Evolutionary conservation across 2,113 vertebrate species (phyloP), one percentile per base, ranked within the genome.

Genomic region (Rhabdomys dilectus): DNA sequence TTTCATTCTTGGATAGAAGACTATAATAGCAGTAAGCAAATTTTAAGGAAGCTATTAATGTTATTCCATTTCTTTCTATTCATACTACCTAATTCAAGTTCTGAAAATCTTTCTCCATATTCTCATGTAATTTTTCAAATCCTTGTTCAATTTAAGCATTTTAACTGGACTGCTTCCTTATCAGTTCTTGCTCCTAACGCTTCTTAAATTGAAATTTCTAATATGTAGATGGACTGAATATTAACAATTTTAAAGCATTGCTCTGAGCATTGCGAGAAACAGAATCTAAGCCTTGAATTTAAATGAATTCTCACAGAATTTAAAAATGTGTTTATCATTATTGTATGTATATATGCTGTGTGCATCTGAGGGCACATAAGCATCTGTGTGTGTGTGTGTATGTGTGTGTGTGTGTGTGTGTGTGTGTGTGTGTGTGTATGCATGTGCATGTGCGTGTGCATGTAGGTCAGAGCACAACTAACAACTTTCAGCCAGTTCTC

Each of bases 131-230:
- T 88, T 84, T 80, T 62, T 93, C 87, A 84, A 76, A 96, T 53
- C 8, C 3, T 76, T 34, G 1, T 73, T 96, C 84, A 90, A 96
- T 1, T 90, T 86, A 34, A 92, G 15, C 56, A 82, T 88, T 94
- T 96, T 77, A 85, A 86, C 56, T 77, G 36, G 24, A 95, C 21
- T 80, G 1, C 76, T 11, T 80, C 10, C 84, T 86, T 72, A 89
- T 77, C 64, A 76, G 31, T 88, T 93, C 12, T 94, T 26, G 34
- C 42, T 91, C 64, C 42, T 89, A 58, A 75, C 85, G 64, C 34
- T 22, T 95, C 96, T 91, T 80, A 62, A 78, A 92, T 96, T 87
- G 84, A 93, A 91, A 70, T 10, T 94, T 94, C 36, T 62, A 87
- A 36, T 62, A 70, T 53, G 11, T 53, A 19, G n/a, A 24, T 87